A percentile compares a stretch with the other conserved stretches of the same genome.
These are phyloP conservation scores for Teleopsis dalmanni DNA, from an alignment of 1,140 invertebrate species.

Conservation along the genomic window DNA sequence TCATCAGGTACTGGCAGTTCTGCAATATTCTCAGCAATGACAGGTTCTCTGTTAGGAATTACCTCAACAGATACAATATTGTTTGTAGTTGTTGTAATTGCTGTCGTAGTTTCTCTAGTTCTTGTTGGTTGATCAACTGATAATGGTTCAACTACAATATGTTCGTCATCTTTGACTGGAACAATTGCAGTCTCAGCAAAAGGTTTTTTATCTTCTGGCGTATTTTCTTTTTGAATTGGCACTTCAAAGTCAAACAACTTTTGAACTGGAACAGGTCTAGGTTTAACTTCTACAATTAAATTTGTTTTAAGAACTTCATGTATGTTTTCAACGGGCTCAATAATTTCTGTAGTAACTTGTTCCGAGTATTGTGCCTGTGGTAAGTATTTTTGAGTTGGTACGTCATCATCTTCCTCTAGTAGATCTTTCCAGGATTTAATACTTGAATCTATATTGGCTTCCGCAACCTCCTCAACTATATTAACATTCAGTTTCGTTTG, in stretches of 20 bases:
- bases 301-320: too few relatives aligned
- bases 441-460: too few relatives aligned
- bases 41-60: background rate
- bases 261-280: background rate
- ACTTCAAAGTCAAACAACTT: too few relatives aligned
- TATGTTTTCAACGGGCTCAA: background rate
- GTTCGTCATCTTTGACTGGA: too few relatives aligned
- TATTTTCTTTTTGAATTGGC: too few relatives aligned
- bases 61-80: background rate
- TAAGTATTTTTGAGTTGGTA: background rate
- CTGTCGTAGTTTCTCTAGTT: background rate
- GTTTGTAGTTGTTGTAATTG: background rate
- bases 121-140: background rate
- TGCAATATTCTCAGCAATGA: too few relatives aligned
- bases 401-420: slow-evolving; percentile 25
- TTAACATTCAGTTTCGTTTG: background rate
- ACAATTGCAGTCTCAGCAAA: too few relatives aligned
- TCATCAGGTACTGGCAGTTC: background rate
- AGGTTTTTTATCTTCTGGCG: too few relatives aligned
- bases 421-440: slow-evolving; percentile 37
- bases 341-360: background rate
- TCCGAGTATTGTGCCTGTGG: background rate
- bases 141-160: too few relatives aligned
- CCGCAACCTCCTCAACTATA: background rate
- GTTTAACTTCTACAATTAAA: background rate